A percentile compares a stretch with the other conserved stretches of the same genome.
These are phyloP conservation scores for Drosophila buzzatii DNA, from an alignment of 2,888 invertebrate species.

Conservation along the genomic window DNA sequence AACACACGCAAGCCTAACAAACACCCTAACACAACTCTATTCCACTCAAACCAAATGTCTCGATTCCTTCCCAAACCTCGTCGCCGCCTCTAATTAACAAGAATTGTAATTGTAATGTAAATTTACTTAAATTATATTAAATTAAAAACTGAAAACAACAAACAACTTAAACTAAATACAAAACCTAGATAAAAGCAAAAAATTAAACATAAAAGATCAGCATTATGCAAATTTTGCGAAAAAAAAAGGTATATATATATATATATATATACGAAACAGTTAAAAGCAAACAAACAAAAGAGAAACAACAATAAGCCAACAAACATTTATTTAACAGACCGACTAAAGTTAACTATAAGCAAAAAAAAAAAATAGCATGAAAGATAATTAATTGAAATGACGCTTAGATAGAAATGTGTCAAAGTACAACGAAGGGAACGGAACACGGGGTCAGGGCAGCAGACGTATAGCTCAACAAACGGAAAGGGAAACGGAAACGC, in stretches of 20 bases:
- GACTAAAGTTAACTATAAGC: slow-evolving; percentile 50
- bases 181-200: slow-evolving; percentile 31
- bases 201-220: slow-evolving; percentile 5
- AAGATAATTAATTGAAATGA: slow-evolving; percentile 18
- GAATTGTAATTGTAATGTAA: slow-evolving; percentile 60
- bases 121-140: slow-evolving; percentile 72
- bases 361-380: background rate
- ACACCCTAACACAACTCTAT: background rate
- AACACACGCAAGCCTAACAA: slow-evolving; percentile 7
- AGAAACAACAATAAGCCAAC: background rate
- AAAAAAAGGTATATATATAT: too few relatives aligned
- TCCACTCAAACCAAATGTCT: too few relatives aligned
- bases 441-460: slow-evolving; percentile 14
- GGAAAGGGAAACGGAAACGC: background rate
- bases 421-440: slow-evolving; percentile 59
- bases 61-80: background rate
- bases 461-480: background rate
- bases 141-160: slow-evolving; percentile 48
- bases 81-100: slow-evolving; percentile 21
- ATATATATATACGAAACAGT: background rate
- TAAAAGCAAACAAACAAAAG: background rate
- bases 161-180: slow-evolving; percentile 47
- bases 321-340: slow-evolving; percentile 51
- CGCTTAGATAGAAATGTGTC: slow-evolving; percentile 48
- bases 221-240: slow-evolving; percentile 49